phyloP scores from a whole-genome alignment of 2,113 vertebrate genomes.

The Equus przewalskii region DNA sequence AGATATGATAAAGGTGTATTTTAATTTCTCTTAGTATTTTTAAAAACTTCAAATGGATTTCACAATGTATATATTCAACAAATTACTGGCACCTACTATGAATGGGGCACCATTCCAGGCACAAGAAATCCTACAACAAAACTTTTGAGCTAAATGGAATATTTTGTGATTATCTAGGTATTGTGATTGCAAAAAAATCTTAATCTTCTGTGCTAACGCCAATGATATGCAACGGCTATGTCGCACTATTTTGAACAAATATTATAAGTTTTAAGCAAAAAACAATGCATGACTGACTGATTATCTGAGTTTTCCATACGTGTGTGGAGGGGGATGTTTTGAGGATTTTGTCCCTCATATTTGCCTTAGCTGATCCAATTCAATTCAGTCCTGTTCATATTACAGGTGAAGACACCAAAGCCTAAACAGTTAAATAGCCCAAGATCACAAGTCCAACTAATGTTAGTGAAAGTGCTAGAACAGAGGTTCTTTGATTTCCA shows the following conservation, averaged over 20 bases:
- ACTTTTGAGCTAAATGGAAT: neutral
- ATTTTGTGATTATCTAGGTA: neutral
- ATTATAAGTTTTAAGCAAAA: neutral
- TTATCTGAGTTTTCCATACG: neutral
- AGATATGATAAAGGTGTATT: neutral
- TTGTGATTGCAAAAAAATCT: neutral
- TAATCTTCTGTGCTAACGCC: too few relatives aligned
- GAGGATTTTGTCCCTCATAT: neutral
- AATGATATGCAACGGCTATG: neutral
- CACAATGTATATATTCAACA: neutral
- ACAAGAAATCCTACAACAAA: neutral
- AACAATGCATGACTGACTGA: neutral
- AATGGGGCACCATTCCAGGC: neutral
- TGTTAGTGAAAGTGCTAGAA: neutral
- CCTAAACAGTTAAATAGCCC: neutral
- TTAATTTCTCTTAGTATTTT: neutral
- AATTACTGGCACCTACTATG: neutral
- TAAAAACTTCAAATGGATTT: neutral
- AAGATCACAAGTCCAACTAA: neutral
- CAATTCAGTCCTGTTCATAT: neutral
- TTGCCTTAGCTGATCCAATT: neutral
- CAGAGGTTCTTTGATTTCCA: neutral
- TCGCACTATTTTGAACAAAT: neutral
- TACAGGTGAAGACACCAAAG: neutral
- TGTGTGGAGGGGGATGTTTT: fast-evolving